These are phyloP conservation scores for Allobates femoralis DNA, from an alignment of 2,797 vertebrate species.

Conservation along the genomic window DNA sequence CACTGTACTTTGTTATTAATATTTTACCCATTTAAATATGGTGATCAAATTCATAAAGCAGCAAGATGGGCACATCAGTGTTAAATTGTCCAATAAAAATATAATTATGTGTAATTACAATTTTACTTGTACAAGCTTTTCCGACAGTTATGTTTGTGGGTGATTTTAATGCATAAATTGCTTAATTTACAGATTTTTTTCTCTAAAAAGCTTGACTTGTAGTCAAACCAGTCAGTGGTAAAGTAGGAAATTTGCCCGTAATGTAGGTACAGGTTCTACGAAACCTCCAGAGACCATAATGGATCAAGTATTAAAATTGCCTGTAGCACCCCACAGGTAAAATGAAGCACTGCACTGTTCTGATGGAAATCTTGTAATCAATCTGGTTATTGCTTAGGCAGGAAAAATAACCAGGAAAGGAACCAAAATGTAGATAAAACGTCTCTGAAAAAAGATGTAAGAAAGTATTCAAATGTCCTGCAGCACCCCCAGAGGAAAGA, in stretches of 20 bases:
- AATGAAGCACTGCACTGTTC: too few relatives aligned
- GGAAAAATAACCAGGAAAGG: too few relatives aligned
- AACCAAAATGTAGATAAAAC: neutral
- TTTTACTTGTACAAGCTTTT: conserved; percentile 14
- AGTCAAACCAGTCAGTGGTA: neutral
- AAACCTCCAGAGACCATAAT: neutral
- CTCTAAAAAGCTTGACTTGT: neutral
- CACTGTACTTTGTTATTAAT: conserved; percentile 57
- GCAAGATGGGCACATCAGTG: conserved; percentile 53
- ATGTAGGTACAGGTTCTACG: neutral
- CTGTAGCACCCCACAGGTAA: neutral
- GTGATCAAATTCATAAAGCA: conserved; percentile 57
- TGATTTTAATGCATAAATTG: conserved; percentile 18
- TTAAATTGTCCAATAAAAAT: conserved; percentile 58
- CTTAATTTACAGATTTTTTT: conserved; percentile 25
- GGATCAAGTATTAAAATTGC: neutral
- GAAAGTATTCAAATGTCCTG: neutral
- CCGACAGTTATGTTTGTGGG: conserved; percentile 45
- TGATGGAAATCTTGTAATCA: too few relatives aligned
- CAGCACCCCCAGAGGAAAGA: neutral
- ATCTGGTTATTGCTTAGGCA: too few relatives aligned
- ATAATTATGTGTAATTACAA: conserved; percentile 57
- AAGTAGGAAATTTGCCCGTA: neutral
- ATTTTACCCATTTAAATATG: conserved; percentile 54
- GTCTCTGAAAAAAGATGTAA: neutral